Conservation (phyloP, 1,140 invertebrate species). For the Camponotus pennsylvanicus region DNA sequence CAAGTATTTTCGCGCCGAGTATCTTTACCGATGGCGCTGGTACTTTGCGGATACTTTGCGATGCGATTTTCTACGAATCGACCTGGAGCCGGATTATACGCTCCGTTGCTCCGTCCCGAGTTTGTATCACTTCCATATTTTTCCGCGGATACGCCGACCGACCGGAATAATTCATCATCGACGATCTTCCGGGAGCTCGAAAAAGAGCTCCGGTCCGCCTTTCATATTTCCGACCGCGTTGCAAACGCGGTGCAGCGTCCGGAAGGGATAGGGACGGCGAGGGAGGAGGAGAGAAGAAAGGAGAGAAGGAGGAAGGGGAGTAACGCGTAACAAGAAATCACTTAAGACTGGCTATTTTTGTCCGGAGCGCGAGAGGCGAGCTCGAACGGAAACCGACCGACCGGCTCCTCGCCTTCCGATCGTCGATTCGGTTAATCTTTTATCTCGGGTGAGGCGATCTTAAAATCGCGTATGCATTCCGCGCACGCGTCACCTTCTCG, state of each 20-base stretch:
- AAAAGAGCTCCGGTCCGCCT: slow-evolving; percentile 29
- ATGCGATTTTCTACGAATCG: slow-evolving; percentile 36
- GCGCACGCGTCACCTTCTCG: not conserved
- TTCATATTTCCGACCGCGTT: slow-evolving; percentile 27
- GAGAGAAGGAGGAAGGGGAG: no score
- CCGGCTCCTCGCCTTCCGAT: not conserved
- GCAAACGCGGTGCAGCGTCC: slow-evolving; percentile 6
- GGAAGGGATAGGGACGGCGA: no score
- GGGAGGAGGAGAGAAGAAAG: no score
- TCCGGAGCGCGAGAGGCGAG: not conserved
- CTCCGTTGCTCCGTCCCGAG: not conserved
- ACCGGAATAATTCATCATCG: slow-evolving; percentile 56
- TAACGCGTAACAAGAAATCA: slow-evolving; percentile 53
- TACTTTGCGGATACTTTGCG: not conserved
- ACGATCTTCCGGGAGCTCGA: slow-evolving; percentile 42
- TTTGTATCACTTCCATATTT: slow-evolving; percentile 28
- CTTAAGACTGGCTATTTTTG: slow-evolving; percentile 50
- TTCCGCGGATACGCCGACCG: slow-evolving; percentile 21
- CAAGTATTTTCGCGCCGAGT: no score
- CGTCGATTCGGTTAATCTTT: slow-evolving; percentile 45
- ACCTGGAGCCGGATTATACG: not conserved
- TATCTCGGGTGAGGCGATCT: slow-evolving; percentile 8
- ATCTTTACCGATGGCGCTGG: no score
- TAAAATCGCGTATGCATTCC: slow-evolving; percentile 19
- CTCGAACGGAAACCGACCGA: not conserved